A percentile compares a stretch with the other conserved stretches of the same genome.
These are phyloP conservation scores for Agrotis puta DNA, from an alignment of 2,888 invertebrate species.

Conservation along the genomic window DNA sequence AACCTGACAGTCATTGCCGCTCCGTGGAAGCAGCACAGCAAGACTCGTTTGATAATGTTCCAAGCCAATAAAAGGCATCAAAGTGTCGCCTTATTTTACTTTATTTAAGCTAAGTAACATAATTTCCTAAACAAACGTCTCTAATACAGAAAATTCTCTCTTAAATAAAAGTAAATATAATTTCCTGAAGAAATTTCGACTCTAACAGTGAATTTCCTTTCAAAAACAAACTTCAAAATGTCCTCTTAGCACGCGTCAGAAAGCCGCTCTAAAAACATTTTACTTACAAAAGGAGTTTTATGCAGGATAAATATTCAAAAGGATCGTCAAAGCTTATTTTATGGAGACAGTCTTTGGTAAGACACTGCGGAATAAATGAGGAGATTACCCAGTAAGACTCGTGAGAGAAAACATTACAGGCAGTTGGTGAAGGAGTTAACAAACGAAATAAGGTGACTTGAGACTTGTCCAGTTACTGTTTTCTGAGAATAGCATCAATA, in stretches of 20 bases:
- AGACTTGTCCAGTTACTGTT: neutral
- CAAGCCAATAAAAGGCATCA: too few relatives aligned
- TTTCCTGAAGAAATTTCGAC: neutral
- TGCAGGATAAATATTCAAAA: slow-evolving; percentile 31
- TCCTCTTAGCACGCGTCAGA: slow-evolving; percentile 17
- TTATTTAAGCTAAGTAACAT: neutral
- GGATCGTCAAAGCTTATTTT: slow-evolving; percentile 30
- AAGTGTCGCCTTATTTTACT: neutral
- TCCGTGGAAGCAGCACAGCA: too few relatives aligned
- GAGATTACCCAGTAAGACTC: slow-evolving; percentile 10
- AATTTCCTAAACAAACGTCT: neutral
- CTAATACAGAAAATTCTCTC: neutral
- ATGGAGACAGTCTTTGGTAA: slow-evolving; percentile 14
- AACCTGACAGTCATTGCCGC: too few relatives aligned
- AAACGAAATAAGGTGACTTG: neutral
- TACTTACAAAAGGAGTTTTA: slow-evolving; percentile 12
- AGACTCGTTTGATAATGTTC: too few relatives aligned
- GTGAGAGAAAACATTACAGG: slow-evolving; percentile 34
- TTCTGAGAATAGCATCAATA: too few relatives aligned
- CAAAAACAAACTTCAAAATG: slow-evolving; percentile 12
- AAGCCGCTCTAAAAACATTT: slow-evolving; percentile 1
- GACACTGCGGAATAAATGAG: slow-evolving; percentile 36
- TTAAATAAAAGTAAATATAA: slow-evolving; percentile 9
- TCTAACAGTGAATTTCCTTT: neutral
- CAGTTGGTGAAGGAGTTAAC: neutral